Evolutionary conservation across 1,140 invertebrate species (phyloP).

Genomic region (Aphis gossypii): DNA sequence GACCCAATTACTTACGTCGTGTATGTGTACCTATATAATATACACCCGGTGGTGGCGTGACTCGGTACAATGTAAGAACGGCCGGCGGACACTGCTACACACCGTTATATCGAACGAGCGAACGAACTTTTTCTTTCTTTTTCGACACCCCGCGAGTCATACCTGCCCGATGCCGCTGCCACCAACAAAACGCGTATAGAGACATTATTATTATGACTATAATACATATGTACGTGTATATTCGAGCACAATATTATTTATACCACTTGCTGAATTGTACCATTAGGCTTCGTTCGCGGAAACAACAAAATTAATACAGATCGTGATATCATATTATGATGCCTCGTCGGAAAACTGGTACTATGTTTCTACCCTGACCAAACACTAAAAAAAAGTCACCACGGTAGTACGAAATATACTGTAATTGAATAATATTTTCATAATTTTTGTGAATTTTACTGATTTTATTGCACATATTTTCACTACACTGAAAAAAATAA

Average conservation of each 20-base stretch:
- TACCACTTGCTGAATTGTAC: not conserved
- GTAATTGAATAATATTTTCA: not conserved
- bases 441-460: not conserved
- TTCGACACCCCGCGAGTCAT: not conserved
- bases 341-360: not conserved
- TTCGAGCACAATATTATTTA: not conserved
- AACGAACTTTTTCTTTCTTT: not conserved
- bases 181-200: not conserved
- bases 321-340: not conserved
- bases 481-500: too few relatives aligned
- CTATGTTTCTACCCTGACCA: not conserved
- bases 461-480: not conserved
- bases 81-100: not conserved
- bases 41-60: not conserved
- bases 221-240: not conserved
- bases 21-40: not conserved
- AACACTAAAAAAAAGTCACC: not conserved
- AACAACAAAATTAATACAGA: not conserved
- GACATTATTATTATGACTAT: not conserved
- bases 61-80: slow-evolving; percentile 35
- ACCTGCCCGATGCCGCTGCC: not conserved
- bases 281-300: not conserved
- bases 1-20: slow-evolving; percentile 38
- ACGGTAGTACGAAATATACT: too few relatives aligned
- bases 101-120: not conserved